Percentiles rank a stretch among this genome's conserved stretches.
Evolutionary conservation across 2,888 invertebrate genomes (phyloP).

Genomic region (Drosophila heteroneura): DNA sequence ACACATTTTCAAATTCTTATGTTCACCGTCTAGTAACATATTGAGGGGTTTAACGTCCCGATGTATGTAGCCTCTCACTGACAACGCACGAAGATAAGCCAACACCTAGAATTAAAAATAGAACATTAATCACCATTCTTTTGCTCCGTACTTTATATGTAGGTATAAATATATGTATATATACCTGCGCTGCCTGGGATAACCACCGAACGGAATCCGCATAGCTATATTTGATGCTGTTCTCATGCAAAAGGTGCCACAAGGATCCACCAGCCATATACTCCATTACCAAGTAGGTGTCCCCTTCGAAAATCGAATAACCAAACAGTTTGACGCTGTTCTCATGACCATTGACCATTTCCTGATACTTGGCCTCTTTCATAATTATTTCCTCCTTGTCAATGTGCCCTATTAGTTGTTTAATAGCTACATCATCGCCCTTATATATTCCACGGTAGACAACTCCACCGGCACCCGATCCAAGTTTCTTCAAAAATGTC

Average conservation of each 20-base stretch:
- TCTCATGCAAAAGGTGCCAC: neutral
- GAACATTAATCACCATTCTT: neutral
- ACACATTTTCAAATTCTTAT: slow-evolving; percentile 1
- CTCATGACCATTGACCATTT: neutral
- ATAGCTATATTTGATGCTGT: accelerated
- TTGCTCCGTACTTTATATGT: neutral
- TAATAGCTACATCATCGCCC: neutral
- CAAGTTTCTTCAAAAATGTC: accelerated
- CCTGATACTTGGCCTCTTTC: neutral
- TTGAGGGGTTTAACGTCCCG: slow-evolving; percentile 33
- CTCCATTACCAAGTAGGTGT: neutral
- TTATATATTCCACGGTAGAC: neutral
- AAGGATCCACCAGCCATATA: neutral
- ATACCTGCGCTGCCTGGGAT: neutral
- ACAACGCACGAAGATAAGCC: neutral
- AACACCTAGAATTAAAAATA: neutral
- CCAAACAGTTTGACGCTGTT: neutral
- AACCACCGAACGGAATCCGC: neutral
- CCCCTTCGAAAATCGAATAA: accelerated
- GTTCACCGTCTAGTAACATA: slow-evolving; percentile 2
- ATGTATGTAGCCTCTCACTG: slow-evolving; percentile 6
- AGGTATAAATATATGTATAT: neutral
- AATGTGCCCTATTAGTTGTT: accelerated
- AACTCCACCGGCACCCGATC: accelerated
- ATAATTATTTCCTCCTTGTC: accelerated